Evolutionary conservation across 1,140 invertebrate species (phyloP).

Genomic region (Pseudomyrmex sp.): DNA sequence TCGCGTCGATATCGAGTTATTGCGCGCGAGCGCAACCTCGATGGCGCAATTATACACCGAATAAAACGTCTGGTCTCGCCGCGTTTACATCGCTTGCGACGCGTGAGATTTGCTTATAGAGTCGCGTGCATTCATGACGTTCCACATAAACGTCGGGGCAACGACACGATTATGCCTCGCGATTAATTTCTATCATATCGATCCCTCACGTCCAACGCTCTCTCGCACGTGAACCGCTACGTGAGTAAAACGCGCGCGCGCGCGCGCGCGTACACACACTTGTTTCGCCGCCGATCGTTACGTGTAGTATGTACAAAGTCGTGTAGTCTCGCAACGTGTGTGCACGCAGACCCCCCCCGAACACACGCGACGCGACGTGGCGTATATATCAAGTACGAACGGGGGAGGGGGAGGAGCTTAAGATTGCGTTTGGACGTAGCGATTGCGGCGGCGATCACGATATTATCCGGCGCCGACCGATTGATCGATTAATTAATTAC

Average conservation of each 20-base stretch:
- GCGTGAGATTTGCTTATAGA: constrained; percentile 18
- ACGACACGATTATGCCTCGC: constrained; percentile 50
- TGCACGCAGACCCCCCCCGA: too few species aligned
- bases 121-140: constrained; percentile 22
- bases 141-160: constrained; percentile 15
- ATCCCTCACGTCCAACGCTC: constrained; percentile 15
- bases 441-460: constrained; percentile 56
- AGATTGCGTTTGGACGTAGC: constrained; percentile 28
- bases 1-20: constrained; percentile 2
- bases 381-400: not conserved
- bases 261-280: not conserved
- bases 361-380: too few species aligned
- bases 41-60: not conserved
- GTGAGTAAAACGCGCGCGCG: not conserved
- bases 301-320: too few species aligned
- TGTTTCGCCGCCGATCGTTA: not conserved
- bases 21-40: not conserved
- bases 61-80: constrained; percentile 23
- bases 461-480: constrained; percentile 59
- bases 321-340: too few species aligned
- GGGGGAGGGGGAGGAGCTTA: not conserved
- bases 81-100: not conserved
- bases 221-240: not conserved
- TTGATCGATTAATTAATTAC: constrained; percentile 82
- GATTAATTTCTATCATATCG: constrained; percentile 64